Conservation (phyloP, 1,140 invertebrate species). For the Xylocopa sonorina region DNA sequence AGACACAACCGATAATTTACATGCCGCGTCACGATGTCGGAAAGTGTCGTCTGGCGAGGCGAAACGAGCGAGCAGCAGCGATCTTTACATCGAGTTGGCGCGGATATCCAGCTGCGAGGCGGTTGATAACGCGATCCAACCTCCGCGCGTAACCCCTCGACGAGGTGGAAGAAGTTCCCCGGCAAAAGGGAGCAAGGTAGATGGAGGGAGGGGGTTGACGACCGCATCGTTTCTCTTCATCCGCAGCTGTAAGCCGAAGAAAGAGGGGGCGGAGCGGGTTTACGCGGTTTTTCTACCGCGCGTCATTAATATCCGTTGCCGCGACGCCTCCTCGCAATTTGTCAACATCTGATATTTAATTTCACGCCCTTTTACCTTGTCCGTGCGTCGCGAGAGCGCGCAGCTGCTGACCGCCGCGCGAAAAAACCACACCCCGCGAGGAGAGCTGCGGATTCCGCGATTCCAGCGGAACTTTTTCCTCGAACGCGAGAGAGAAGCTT, state of each 20-base stretch:
- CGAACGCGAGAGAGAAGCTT: background rate
- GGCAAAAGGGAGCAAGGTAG: slow-evolving; percentile 5
- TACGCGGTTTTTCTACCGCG: slow-evolving; percentile 78
- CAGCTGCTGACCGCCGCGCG: slow-evolving; percentile 59
- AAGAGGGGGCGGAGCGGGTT: slow-evolving; percentile 73
- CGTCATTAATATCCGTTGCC: slow-evolving; percentile 82
- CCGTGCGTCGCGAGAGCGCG: slow-evolving; percentile 46
- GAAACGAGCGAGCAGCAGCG: background rate
- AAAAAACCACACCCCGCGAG: background rate
- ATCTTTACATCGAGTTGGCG: slow-evolving; percentile 46
- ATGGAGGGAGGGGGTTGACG: slow-evolving; percentile 51
- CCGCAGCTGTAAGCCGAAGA: slow-evolving; percentile 74
- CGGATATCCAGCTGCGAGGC: slow-evolving; percentile 49
- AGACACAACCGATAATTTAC: slow-evolving; percentile 29
- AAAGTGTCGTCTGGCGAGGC: background rate
- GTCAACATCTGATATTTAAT: slow-evolving; percentile 83
- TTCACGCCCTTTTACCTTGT: slow-evolving; percentile 76
- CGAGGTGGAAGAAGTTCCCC: slow-evolving; percentile 58
- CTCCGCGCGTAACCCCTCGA: slow-evolving; percentile 1
- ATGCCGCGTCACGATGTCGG: background rate
- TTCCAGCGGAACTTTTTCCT: background rate
- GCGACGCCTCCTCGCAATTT: slow-evolving; percentile 81
- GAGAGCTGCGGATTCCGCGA: background rate
- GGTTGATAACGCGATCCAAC: slow-evolving; percentile 41
- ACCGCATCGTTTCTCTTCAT: slow-evolving; percentile 81